Base-by-base conservation (phyloP, 2,797 vertebrate genomes). In the Galaxias olidus region DNA sequence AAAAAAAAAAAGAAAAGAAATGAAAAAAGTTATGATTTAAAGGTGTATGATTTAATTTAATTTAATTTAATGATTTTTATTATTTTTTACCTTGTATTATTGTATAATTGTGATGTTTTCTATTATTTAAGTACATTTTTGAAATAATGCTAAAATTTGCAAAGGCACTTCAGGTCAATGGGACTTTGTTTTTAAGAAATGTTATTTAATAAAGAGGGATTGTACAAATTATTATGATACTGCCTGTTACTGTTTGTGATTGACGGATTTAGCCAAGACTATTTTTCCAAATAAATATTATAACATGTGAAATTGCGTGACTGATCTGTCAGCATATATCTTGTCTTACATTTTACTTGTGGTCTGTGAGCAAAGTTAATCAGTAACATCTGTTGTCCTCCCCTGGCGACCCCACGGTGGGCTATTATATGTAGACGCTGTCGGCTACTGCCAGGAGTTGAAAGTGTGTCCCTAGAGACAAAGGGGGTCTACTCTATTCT, bases 251-350 rank as follows among this genome's bases (percentile, higher is more conserved):
- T 77, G 61, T 82, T 85, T 90, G 74, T 84, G 76, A 89, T 86
- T 86, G 88, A 93, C 91, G 89, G 89, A 91, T 89, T 91, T 92
- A 92, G 91, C 89, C 86, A 89, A 88, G 95, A 93, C 95, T 98
- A 98, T 98, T 98, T 98, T 98, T 94, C 94, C 96, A 96, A 98
- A 98, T 98, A 98, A 98, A 98, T 95, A 95, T 91, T 94, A 94
- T 93, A 86, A 81, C 90, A 89, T 18, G 52, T 86, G 62, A 69
- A 67, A 71, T 67, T 81, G 67, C 17, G 41, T 47, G 19, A 51
- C 41, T n/a, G n/a, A n/a, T n/a, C n/a, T n/a, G n/a, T n/a, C n/a
- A n/a, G n/a, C n/a, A n/a, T n/a, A n/a, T n/a, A n/a, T n/a, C n/a
- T n/a, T n/a, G n/a, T n/a, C n/a, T n/a, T n/a, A n/a, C n/a, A n/a